Evolutionary conservation across 2,113 vertebrate species (phyloP), one percentile per base, ranked within the genome.

Genomic region (Rutilus rutilus): DNA sequence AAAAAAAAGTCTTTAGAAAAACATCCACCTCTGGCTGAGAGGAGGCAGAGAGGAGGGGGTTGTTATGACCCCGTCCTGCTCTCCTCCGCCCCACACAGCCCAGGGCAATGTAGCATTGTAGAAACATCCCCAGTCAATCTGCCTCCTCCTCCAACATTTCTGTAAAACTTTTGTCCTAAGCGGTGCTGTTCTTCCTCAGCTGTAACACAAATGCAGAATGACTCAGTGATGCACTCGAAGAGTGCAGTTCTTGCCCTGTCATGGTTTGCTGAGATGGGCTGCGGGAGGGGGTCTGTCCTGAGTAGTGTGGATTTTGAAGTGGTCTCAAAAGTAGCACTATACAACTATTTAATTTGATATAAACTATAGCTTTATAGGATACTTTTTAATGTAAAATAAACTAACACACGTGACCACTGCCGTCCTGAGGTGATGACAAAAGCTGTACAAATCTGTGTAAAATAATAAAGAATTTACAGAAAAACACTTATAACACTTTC

Each of bases 91-190:
- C 21, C 47, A 57, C 59, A 64, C 89, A 92, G 93, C 92, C 90
- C 64, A 88, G 91, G 92, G 92, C 91, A 91, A 86, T 78, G 78
- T 90, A 92, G 87, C 90, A 91, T 90, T 92, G 93, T 92, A 94
- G 95, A 95, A 93, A 94, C 86, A 79, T 91, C 87, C 88, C 86
- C 87, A 86, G 92, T 94, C 94, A 94, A 95, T 93, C 93, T 93
- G 84, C 89, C 89, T 89, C 92, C 91, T 90, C 92, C 90, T 90
- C 90, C 83, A 88, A 67, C 77, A 47, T 84, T 83, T 77, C 76
- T 82, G 84, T 85, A 87, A 60, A 85, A 62, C 62, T 84, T 87
- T 87, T 84, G 78, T 88, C 88, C 77, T 82, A 42, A 76, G 65
- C 6, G 5, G 59, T 30, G 21, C 71, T 77, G 76, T 85, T 85